Evolutionary conservation across 2,113 vertebrate species (phyloP).

Genomic region (Tyrannus savana): DNA sequence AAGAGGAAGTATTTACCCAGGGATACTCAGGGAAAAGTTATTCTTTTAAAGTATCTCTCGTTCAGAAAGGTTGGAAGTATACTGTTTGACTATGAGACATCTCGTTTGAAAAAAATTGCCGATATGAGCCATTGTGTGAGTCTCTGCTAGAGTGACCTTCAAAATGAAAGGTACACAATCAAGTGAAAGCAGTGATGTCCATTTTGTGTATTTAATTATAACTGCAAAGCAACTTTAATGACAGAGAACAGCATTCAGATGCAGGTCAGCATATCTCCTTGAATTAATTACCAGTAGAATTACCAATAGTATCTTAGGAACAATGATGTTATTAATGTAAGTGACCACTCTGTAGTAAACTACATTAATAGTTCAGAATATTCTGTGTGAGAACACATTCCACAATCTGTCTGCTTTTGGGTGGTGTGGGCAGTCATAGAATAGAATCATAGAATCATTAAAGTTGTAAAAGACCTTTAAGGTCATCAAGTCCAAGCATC

Average conservation of each 20-base stretch:
- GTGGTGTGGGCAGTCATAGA: neutral
- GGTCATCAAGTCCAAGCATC: neutral
- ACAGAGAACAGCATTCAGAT: neutral
- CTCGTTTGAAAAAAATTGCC: neutral
- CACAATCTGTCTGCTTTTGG: neutral
- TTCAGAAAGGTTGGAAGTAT: neutral
- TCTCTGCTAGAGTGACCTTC: neutral
- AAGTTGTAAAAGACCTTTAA: neutral
- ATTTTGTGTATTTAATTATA: neutral
- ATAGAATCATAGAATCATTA: neutral
- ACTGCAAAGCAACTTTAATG: neutral
- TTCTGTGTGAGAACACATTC: fast-evolving
- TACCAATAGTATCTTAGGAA: neutral
- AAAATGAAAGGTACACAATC: neutral
- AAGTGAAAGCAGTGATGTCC: neutral
- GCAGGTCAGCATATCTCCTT: neutral
- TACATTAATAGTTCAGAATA: neutral
- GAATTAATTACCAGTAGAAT: neutral
- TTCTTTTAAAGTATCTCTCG: neutral
- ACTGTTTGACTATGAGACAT: neutral
- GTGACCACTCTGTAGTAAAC: neutral
- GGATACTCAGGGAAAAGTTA: neutral
- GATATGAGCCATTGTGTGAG: neutral
- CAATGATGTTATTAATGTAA: neutral
- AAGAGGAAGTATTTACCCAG: neutral